Percentiles rank a stretch among this genome's conserved stretches.
These are phyloP conservation scores for Hippocampus abdominalis DNA, from an alignment of 2,113 vertebrate genomes.

Conservation along the genomic window DNA sequence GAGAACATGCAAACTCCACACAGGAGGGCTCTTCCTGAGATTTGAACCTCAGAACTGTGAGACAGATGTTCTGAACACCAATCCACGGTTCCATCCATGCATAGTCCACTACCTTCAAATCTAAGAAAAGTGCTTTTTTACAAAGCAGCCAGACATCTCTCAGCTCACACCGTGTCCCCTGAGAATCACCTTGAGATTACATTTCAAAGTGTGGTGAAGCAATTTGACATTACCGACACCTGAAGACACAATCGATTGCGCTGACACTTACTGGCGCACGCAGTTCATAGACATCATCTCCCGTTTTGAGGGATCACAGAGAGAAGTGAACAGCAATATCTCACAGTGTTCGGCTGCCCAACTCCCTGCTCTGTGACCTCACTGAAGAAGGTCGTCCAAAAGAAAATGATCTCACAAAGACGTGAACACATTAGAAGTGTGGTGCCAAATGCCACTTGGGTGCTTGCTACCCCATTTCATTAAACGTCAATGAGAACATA, in stretches of 20 bases:
- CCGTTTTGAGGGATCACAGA: background rate
- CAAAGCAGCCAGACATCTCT: background rate
- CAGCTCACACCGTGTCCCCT: background rate
- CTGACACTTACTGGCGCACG: background rate
- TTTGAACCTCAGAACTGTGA: background rate
- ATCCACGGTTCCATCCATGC: background rate
- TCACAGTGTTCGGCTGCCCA: background rate
- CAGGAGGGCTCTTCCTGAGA: background rate
- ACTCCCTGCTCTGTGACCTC: constrained; percentile 5
- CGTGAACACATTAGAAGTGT: background rate
- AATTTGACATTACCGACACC: background rate
- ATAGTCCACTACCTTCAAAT: background rate
- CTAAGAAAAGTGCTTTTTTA: background rate
- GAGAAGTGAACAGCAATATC: background rate
- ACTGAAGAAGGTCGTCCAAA: background rate
- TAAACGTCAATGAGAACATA: background rate
- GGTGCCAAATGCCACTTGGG: background rate
- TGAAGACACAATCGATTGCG: constrained; percentile 1
- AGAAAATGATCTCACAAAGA: background rate
- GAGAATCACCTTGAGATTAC: background rate
- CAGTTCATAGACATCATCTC: constrained; percentile 1
- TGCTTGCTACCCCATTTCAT: background rate
- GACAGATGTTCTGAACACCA: background rate
- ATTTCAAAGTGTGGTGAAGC: background rate
- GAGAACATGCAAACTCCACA: background rate